Base-by-base conservation (phyloP, 2,113 vertebrate genomes). In the Ammodytes marinus region DNA sequence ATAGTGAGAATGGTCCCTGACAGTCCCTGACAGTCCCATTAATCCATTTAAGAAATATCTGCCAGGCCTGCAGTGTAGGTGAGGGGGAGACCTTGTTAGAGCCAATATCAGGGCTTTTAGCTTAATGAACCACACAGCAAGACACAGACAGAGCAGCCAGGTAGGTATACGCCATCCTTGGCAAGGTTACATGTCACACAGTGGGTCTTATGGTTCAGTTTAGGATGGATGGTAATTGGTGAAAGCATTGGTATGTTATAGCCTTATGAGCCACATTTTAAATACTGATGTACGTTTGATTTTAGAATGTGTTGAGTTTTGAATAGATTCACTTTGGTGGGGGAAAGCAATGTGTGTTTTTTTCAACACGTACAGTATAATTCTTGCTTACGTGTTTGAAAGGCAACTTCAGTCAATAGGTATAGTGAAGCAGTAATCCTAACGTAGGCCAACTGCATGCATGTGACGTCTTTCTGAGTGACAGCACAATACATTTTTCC, bases 121-220 rank as follows among this genome's bases (percentile, higher is more conserved):
- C 83, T 15, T 90, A 88, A 92, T 90, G 82, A 92, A 84, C 39
- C 71, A 19, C 39, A 9, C 0, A 70, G 69, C n/a, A 69, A 54
- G 65, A 69, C 61, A 63, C 12, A 50, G 54, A 52, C 42, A 2
- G 37, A 52, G 17, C 54, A 64, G 70, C 27, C 27, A 27, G 27
- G 27, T 27, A 27, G 27, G 27, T 27, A 50, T 80, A 4, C 63
- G 17, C 5, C 49, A 54, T 78, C 47, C 12, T 27, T 47, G 42
- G 47, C 59, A 83, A 72, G 80, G 68, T 70, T 84, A 69, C 35
- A 39, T 2, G 40, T 14, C 2, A 13, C 39, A 40, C 55, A 42
- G 42, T 53, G 15, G 19, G 11, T 47, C n/a, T 65, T 27, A 27
- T 27, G 27, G 27, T 27, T 37, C 11, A 68, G 66, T 43, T 65